phyloP scores from a whole-genome alignment of 2,113 vertebrate genomes.

The Strigops habroptila region DNA sequence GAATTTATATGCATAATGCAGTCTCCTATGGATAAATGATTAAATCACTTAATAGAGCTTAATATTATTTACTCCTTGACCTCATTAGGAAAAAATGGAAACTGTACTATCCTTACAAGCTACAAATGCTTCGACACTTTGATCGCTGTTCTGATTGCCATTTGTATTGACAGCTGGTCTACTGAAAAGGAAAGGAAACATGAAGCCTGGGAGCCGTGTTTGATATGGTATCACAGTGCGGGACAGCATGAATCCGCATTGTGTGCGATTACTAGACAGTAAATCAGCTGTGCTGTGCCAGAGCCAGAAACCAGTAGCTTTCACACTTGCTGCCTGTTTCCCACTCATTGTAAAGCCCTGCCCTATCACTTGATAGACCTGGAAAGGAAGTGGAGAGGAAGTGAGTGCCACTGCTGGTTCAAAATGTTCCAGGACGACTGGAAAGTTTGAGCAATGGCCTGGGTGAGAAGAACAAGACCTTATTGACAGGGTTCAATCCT shows the following conservation, averaged over 20 bases:
- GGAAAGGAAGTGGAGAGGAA: slow-evolving; percentile 80
- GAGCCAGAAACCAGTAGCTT: slow-evolving; percentile 64
- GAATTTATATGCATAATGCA: neutral
- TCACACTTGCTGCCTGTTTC: slow-evolving; percentile 63
- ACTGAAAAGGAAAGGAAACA: neutral
- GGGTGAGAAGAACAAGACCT: slow-evolving; percentile 88
- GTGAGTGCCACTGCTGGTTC: slow-evolving; percentile 82
- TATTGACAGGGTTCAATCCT: slow-evolving; percentile 80
- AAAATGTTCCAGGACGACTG: slow-evolving; percentile 88
- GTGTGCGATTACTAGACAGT: slow-evolving; percentile 5
- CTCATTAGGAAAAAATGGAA: neutral
- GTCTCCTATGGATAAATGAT: neutral
- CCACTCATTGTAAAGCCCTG: slow-evolving; percentile 72
- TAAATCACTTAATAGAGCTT: neutral
- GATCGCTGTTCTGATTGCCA: neutral
- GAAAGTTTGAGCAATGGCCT: slow-evolving; percentile 86
- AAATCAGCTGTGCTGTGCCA: slow-evolving; percentile 45
- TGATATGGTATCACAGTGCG: slow-evolving; percentile 41
- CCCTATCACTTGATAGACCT: slow-evolving; percentile 77
- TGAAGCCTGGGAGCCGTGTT: neutral
- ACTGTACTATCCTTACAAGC: neutral
- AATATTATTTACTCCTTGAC: neutral
- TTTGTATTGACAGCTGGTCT: neutral
- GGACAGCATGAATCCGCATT: neutral
- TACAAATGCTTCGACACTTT: neutral